Conservation (phyloP, 1,140 invertebrate species). For the Pomacea maculata region DNA sequence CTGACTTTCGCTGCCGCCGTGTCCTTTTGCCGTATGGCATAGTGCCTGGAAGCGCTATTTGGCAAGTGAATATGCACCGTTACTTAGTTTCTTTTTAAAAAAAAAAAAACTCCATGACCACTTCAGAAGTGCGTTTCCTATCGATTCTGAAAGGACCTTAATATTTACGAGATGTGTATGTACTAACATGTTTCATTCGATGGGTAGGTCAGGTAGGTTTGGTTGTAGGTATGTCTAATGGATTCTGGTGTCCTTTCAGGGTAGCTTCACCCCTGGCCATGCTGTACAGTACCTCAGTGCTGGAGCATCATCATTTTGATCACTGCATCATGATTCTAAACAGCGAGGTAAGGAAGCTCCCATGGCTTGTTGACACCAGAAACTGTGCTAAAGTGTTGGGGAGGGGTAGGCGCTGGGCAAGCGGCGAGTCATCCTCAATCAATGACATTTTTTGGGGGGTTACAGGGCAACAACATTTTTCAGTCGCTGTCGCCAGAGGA, state of each 20-base stretch:
- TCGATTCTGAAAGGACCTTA: too few relatives aligned
- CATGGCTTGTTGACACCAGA: too few relatives aligned
- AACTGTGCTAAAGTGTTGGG: not conserved
- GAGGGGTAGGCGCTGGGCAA: not conserved
- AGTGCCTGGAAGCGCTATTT: not conserved
- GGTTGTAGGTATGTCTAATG: too few relatives aligned
- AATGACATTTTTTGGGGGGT: not conserved
- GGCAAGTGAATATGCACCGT: too few relatives aligned
- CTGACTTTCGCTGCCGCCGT: not conserved
- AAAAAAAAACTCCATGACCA: too few relatives aligned
- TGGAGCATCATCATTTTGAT: conserved; percentile 98
- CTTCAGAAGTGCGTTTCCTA: too few relatives aligned
- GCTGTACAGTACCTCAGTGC: conserved; percentile 93
- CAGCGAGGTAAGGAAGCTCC: conserved; percentile 66
- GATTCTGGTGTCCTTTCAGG: conserved; percentile 30
- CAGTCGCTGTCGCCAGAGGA: conserved; percentile 87
- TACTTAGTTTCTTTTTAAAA: too few relatives aligned
- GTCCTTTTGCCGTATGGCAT: conserved; percentile 5
- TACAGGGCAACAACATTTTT: conserved; percentile 81
- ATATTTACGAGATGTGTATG: too few relatives aligned
- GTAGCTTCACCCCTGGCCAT: conserved; percentile 84
- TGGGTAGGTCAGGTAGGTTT: too few relatives aligned
- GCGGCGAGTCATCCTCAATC: not conserved
- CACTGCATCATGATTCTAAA: conserved; percentile 98
- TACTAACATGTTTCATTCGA: too few relatives aligned